These are phyloP conservation scores for Drosophila takahashii DNA, from an alignment of 1,140 invertebrate species.

Conservation along the genomic window DNA sequence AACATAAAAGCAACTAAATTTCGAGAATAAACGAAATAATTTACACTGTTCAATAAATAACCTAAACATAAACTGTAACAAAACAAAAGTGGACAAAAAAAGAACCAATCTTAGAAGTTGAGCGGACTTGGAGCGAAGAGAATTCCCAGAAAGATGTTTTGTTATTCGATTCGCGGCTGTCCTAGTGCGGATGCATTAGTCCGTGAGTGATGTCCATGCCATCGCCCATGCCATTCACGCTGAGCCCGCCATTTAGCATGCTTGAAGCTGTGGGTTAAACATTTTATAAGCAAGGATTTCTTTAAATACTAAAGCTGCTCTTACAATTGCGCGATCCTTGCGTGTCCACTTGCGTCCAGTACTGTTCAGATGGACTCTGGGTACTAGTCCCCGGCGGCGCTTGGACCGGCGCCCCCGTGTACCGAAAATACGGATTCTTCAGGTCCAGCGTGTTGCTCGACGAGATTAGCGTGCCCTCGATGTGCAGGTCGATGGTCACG, in stretches of 20 bases:
- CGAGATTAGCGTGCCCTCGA: slow-evolving; percentile 94
- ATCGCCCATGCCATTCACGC: slow-evolving; percentile 91
- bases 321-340: slow-evolving; percentile 85
- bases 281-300: slow-evolving; percentile 1
- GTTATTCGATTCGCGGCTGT: slow-evolving; percentile 16
- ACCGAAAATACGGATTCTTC: slow-evolving; percentile 99
- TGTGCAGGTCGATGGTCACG: slow-evolving; percentile 97
- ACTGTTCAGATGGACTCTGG: slow-evolving; percentile 95
- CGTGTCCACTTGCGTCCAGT: slow-evolving; percentile 94
- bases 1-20: slow-evolving; percentile 10
- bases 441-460: slow-evolving; percentile 97
- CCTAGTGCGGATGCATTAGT: slow-evolving; percentile 74
- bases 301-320: slow-evolving; percentile 15
- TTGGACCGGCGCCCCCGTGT: slow-evolving; percentile 93
- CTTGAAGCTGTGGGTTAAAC: slow-evolving; percentile 87
- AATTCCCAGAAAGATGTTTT: slow-evolving; percentile 38
- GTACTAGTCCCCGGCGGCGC: slow-evolving; percentile 95
- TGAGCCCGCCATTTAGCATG: slow-evolving; percentile 92
- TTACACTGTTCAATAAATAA: slow-evolving; percentile 58
- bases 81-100: slow-evolving; percentile 17
- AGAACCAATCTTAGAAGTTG: slow-evolving; percentile 22
- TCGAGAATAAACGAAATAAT: slow-evolving; percentile 23
- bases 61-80: slow-evolving; percentile 34
- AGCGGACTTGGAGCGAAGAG: slow-evolving; percentile 23
- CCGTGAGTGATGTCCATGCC: slow-evolving; percentile 87